These are phyloP conservation scores for Gambusia yucatana DNA, from an alignment of 2,797 vertebrate species.

Conservation along the genomic window DNA sequence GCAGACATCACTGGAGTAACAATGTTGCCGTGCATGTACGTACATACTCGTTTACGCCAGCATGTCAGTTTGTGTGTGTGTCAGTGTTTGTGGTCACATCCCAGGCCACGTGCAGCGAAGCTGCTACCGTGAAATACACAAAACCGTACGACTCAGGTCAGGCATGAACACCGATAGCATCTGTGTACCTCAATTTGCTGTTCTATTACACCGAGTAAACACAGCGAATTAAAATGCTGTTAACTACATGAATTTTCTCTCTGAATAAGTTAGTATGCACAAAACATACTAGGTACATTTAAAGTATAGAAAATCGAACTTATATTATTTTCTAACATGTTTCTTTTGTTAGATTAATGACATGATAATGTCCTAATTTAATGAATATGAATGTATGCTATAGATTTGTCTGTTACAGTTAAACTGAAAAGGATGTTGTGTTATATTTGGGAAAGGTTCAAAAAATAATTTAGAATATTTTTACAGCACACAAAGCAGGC, in stretches of 20 bases:
- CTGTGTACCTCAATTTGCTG: constrained; percentile 37
- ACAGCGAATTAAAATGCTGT: not conserved
- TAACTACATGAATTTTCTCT: not conserved
- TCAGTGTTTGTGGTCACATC: constrained; percentile 66
- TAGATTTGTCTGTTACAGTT: not conserved
- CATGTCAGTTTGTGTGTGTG: constrained; percentile 34
- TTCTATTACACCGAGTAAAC: not conserved
- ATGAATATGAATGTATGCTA: not conserved
- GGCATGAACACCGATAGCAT: constrained; percentile 51
- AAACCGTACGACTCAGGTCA: constrained; percentile 46
- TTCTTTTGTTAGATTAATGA: not conserved
- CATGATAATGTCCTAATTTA: not conserved
- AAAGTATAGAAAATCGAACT: not conserved
- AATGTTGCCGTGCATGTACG: constrained; percentile 44
- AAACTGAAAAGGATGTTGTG: no score
- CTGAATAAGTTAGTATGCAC: constrained; percentile 4
- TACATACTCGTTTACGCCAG: constrained; percentile 22
- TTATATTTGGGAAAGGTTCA: no score
- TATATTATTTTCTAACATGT: not conserved
- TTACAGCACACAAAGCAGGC: no score
- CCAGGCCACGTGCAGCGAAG: constrained; percentile 57
- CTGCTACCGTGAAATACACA: constrained; percentile 39
- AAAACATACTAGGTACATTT: constrained; percentile 3
- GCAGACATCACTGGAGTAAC: constrained; percentile 70
- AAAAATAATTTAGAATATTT: no score